A percentile compares a stretch with the other conserved stretches of the same genome.
Evolutionary conservation across 2,113 vertebrate species (phyloP).

Genomic region (Crotalus horridus): DNA sequence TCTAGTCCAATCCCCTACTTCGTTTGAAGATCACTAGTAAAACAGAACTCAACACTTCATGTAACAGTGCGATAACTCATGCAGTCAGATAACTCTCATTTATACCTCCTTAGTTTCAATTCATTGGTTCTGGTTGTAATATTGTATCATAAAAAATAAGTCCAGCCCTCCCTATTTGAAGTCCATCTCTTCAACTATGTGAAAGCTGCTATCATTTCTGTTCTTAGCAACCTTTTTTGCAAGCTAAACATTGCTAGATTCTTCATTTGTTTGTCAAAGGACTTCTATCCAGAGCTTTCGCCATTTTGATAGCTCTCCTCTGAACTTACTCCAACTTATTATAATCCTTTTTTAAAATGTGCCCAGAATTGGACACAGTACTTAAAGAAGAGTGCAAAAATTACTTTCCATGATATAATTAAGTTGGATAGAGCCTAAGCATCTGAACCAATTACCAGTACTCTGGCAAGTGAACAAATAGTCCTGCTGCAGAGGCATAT

Average conservation of each 20-base stretch:
- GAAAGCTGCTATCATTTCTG: background rate
- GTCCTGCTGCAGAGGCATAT: background rate
- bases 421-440: constrained; percentile 10
- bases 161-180: background rate
- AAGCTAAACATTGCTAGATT: background rate
- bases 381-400: background rate
- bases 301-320: background rate
- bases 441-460: background rate
- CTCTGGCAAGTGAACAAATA: constrained; percentile 29
- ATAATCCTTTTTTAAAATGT: background rate
- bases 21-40: background rate
- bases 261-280: background rate
- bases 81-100: background rate
- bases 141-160: background rate
- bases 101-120: background rate
- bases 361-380: background rate
- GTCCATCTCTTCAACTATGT: background rate
- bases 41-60: background rate
- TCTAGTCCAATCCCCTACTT: background rate
- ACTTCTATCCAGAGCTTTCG: background rate
- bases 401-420: background rate
- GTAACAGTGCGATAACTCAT: background rate
- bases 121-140: background rate
- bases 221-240: background rate
- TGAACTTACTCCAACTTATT: background rate